A percentile compares a stretch with the other conserved stretches of the same genome.
phyloP scores from a whole-genome alignment of 2,888 invertebrate species.

The Mimumesa dahlbomi region DNA sequence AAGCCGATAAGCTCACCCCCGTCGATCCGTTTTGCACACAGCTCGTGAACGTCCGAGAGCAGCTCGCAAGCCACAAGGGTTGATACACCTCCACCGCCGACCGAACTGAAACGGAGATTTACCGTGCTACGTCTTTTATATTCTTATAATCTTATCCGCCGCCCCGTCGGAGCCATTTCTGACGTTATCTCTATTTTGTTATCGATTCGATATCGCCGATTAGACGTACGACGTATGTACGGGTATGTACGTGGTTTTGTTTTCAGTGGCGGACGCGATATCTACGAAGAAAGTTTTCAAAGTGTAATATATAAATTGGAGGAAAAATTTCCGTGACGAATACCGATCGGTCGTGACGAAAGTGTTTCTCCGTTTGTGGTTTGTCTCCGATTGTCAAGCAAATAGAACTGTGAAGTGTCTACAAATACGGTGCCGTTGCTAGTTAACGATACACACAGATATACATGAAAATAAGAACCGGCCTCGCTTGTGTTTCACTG shows the following conservation, averaged over 20 bases:
- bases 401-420: neutral
- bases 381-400: too few relatives aligned
- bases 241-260: slow-evolving; percentile 9
- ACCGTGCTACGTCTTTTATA: slow-evolving; percentile 25
- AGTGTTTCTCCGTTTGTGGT: neutral
- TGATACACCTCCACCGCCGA: slow-evolving; percentile 83
- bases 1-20: slow-evolving; percentile 80
- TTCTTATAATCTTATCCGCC: slow-evolving; percentile 32
- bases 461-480: too few relatives aligned
- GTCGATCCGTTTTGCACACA: slow-evolving; percentile 77
- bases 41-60: slow-evolving; percentile 84
- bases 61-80: slow-evolving; percentile 85
- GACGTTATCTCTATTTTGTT: too few relatives aligned
- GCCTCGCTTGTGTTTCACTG: neutral
- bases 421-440: neutral
- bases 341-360: neutral
- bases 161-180: too few relatives aligned
- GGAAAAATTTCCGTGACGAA: neutral
- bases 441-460: too few relatives aligned
- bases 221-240: slow-evolving; percentile 17
- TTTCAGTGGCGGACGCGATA: slow-evolving; percentile 35
- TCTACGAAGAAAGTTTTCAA: slow-evolving; percentile 24
- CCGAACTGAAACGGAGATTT: slow-evolving; percentile 56
- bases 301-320: neutral
- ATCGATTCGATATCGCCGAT: slow-evolving; percentile 19